Evolutionary conservation across 2,797 vertebrate species (phyloP), one percentile per base, ranked within the genome.

Genomic region (Gephyroberyx darwinii): DNA sequence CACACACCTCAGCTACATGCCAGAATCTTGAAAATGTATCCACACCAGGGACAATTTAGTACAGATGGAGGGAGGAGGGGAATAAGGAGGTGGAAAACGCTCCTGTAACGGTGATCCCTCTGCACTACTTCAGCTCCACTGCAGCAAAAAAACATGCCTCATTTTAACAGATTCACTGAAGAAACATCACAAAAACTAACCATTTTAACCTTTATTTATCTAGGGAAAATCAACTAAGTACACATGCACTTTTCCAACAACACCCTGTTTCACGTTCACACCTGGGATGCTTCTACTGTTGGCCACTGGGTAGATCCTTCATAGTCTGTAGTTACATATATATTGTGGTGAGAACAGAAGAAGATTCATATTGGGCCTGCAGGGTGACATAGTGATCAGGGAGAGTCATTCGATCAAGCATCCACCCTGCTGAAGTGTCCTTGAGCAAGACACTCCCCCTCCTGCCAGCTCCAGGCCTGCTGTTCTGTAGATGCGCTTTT

Each of bases 11-110:
- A 70, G 83, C 83, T 73, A 74, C 84, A 81, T 80, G 74, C 71
- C 84, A 79, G 74, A 80, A 75, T 75, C 71, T 56, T 86, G 85
- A 81, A 89, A 91, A 86, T 54, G 67, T 71, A 87, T 90, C 86
- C 83, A 75, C 84, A 80, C 86, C 62, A 71, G 83, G 84, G 88
- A 83, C 75, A 70, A 69, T 85, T 85, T 87, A 79, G 67, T 71
- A 9, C 81, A 80, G 75, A 84, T 81, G 78, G 78, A 78, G 67
- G 67, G 80, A 62, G 77, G 71, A 73, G 63, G 67, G 48, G 76
- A 45, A 69, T 20, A 35, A 50, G 68, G 71, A 73, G 65, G 70
- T 73, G 71, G 69, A 64, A 73, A 65, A 59, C 17, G 59, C 71
- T 83, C 68, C 82, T 63, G 75, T 75, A 64, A 69, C 12, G 22